phyloP scores from a whole-genome alignment of 2,888 invertebrate species.

The Gibbula magus region DNA sequence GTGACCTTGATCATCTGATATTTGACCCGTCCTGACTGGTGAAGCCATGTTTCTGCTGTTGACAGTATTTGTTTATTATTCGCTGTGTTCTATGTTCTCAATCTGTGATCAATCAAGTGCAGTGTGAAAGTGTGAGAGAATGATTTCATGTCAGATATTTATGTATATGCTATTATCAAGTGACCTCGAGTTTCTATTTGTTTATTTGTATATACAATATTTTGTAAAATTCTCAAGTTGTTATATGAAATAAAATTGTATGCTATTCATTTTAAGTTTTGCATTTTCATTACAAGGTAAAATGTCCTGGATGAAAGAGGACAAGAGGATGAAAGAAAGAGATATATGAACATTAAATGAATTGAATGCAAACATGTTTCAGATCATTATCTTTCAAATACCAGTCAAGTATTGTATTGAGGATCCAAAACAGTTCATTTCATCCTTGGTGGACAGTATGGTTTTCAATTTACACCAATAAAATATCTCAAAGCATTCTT shows the following conservation, averaged over 20 bases:
- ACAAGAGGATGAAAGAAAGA: too few species aligned
- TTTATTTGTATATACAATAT: slow-evolving; percentile 15
- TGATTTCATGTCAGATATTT: background rate
- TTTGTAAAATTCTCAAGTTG: background rate
- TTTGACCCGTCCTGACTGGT: background rate
- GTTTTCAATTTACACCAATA: too few species aligned
- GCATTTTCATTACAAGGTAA: too few species aligned
- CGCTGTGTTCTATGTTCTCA: slow-evolving; percentile 1
- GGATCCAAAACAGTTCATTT: too few species aligned
- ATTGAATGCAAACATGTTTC: too few species aligned
- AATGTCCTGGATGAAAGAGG: too few species aligned
- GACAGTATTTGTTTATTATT: background rate
- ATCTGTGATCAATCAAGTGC: background rate
- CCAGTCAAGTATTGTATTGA: too few species aligned
- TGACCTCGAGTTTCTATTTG: slow-evolving; percentile 4
- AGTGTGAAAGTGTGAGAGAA: background rate
- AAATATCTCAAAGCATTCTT: too few species aligned
- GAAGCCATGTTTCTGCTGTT: background rate
- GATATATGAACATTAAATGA: too few species aligned
- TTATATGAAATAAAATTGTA: background rate
- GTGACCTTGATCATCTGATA: background rate
- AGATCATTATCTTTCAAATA: too few species aligned
- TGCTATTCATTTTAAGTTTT: too few species aligned
- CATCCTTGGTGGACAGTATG: too few species aligned
- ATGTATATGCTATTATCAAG: background rate